Base-by-base conservation (phyloP, 1,140 invertebrate genomes). In the Drosophila parabipectinata region DNA sequence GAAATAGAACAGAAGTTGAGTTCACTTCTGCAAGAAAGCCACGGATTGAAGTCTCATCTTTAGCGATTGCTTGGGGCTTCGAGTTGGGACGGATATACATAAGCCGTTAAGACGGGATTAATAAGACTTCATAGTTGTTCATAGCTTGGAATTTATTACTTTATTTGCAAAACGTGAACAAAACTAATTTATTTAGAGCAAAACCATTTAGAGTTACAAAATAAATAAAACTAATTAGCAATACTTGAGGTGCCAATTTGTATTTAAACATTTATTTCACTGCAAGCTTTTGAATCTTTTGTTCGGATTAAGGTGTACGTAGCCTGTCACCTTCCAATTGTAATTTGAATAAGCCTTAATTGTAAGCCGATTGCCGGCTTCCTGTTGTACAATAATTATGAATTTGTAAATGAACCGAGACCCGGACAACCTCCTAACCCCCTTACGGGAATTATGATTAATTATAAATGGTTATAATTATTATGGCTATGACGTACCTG, bases 401-500 rank as follows among this genome's bases (percentile, higher is more conserved):
- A 44, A 44, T 41, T 39, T 21, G 8, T 53, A 41, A 60, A 30
- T 52, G 47, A 30, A 18, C 4, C 48, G 57, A 59, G 39, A 45
- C 63, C 26, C 41, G 50, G 69, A 28, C 26, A 28, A 45, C 68
- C 55, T 41, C 37, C 55, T 44, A 45, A 51, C 32, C 24, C 56
- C 15, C 21, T 44, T 44, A 44, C 26, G 26, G 26, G 6, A 6
- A 28, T 7, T 28, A 44, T 44, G 5, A 24, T 4, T n/a, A 24
- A 14, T 32, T 44, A 55, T 10, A 15, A 39, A 12, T 58, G 9
- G 14, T 12, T 47, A 21, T 47, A 12, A 21, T 21, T 14, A 44
- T 44, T 37, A 0, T 21, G 47, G 8, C 15, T 21, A 4, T 32
- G 51, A 61, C 81, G 83, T 71, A 91, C 90, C 76, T 91, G 90